phyloP scores from a whole-genome alignment of 2,797 vertebrate genomes.

The Macropus fuliginosus region DNA sequence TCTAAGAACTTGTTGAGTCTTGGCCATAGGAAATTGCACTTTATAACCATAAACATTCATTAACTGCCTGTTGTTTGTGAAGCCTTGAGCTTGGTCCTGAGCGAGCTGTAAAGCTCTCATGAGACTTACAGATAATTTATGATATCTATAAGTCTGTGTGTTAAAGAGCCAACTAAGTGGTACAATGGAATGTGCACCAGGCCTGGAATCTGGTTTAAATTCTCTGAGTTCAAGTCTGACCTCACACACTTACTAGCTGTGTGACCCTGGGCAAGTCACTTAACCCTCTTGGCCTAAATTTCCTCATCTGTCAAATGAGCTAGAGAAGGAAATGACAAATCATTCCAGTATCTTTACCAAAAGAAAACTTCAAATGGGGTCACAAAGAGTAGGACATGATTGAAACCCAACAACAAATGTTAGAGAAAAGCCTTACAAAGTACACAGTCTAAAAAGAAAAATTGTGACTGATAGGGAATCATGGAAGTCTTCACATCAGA shows the following conservation, averaged over 20 bases:
- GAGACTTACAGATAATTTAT: neutral
- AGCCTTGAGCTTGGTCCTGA: neutral
- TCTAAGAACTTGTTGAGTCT: neutral
- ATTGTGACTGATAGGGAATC: neutral
- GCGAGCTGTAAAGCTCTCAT: neutral
- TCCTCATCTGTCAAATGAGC: too few species aligned
- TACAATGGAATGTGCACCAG: rapidly evolving
- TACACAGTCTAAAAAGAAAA: neutral
- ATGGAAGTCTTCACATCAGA: neutral
- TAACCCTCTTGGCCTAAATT: neutral
- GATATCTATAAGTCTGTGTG: neutral
- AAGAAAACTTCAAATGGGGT: too few species aligned
- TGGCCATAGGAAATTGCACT: neutral
- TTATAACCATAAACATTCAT: neutral
- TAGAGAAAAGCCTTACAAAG: too few species aligned
- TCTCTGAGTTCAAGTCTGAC: neutral
- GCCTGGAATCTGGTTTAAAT: neutral
- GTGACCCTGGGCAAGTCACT: neutral
- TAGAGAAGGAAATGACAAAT: too few species aligned
- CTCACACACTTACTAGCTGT: neutral
- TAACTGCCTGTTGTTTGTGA: neutral
- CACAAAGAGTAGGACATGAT: too few species aligned
- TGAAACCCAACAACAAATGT: too few species aligned
- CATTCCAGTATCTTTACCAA: too few species aligned
- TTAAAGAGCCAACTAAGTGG: too few species aligned